phyloP scores from a whole-genome alignment of 1,140 invertebrate genomes.

The Microplitis demolitor region DNA sequence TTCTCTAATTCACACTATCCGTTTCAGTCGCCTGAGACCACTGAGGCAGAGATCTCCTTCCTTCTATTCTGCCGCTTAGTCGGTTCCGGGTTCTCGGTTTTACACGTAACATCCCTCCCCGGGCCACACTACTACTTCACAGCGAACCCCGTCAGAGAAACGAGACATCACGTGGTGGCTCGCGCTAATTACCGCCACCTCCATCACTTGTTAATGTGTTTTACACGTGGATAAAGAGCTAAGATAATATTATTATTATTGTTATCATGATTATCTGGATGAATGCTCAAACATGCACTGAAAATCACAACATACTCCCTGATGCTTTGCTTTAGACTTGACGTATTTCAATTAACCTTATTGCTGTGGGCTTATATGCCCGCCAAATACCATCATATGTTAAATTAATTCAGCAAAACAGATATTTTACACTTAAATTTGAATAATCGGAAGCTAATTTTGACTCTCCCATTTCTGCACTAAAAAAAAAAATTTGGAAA shows the following conservation, averaged over 20 bases:
- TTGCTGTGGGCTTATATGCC: slow-evolving; percentile 42
- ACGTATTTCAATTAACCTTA: slow-evolving; percentile 57
- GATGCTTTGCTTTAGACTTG: slow-evolving; percentile 40
- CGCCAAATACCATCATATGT: slow-evolving; percentile 39
- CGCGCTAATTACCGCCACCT: no score
- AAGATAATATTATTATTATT: no score
- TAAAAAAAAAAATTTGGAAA: no score
- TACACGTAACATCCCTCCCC: no score
- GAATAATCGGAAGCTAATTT: no score
- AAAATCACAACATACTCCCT: slow-evolving; percentile 38
- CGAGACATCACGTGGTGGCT: no score
- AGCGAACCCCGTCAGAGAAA: no score
- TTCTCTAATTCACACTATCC: slow-evolving; percentile 15
- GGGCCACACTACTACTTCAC: not conserved
- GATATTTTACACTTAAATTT: no score
- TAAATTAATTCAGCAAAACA: slow-evolving; percentile 25
- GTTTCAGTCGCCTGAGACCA: slow-evolving; percentile 18
- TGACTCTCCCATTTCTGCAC: no score
- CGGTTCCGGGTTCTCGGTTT: not conserved
- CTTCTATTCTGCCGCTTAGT: not conserved
- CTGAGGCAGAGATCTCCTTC: not conserved
- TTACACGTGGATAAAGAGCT: no score
- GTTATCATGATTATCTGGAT: not conserved
- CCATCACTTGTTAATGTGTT: no score
- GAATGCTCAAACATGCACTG: not conserved